Conservation (phyloP, 2,888 invertebrate species). For the Acrocyrtus sp. region DNA sequence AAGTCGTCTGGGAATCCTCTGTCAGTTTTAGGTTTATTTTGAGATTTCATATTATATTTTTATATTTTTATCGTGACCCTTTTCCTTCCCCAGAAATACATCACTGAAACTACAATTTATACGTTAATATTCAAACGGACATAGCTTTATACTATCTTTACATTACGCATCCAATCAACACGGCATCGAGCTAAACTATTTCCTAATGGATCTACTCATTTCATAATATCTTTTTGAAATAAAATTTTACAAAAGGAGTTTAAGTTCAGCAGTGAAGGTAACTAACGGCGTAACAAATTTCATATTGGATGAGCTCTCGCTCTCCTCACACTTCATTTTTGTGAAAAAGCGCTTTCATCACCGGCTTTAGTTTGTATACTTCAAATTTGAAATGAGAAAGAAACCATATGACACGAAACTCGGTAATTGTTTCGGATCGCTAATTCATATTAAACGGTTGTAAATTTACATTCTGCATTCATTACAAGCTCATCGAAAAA, state of each 20-base stretch:
- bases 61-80: too few species aligned
- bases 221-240: too few species aligned
- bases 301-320: neutral
- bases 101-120: neutral
- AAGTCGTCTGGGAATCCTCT: slow-evolving; percentile 28
- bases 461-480: neutral
- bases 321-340: neutral
- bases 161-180: too few species aligned
- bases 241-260: too few species aligned
- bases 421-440: neutral
- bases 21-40: neutral
- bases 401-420: neutral
- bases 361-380: neutral
- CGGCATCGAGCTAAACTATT: too few species aligned
- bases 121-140: neutral
- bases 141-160: neutral
- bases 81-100: too few species aligned
- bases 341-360: neutral
- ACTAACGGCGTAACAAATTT: too few species aligned
- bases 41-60: neutral
- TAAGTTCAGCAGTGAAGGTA: too few species aligned
- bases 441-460: neutral
- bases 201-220: too few species aligned
- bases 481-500: neutral
- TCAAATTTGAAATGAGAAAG: too few species aligned